Conservation (phyloP, 2,113 vertebrate genomes). For the Crotalus horridus region DNA sequence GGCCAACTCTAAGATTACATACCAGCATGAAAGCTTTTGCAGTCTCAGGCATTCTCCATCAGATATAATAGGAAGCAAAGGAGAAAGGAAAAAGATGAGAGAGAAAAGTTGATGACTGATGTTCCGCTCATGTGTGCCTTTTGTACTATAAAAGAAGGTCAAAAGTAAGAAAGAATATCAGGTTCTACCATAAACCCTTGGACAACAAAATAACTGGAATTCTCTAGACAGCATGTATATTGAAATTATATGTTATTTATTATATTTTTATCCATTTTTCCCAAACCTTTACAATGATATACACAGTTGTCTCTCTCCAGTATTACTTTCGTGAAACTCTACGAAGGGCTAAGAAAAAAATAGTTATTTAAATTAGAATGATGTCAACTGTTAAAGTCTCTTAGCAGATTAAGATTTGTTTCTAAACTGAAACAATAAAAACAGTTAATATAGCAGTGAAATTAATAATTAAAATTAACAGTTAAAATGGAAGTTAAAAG, state of each 20-base stretch:
- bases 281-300: background rate
- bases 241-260: background rate
- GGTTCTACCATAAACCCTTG: background rate
- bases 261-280: background rate
- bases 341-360: background rate
- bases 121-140: background rate
- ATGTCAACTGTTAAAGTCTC: background rate
- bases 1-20: background rate
- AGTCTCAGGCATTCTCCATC: background rate
- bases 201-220: background rate
- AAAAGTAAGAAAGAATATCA: background rate
- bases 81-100: background rate
- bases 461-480: background rate
- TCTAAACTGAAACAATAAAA: background rate
- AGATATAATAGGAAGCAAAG: background rate
- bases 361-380: background rate
- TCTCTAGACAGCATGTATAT: background rate
- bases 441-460: background rate
- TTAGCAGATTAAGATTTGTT: background rate
- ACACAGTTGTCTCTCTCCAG: background rate
- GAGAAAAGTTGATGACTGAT: too few relatives aligned
- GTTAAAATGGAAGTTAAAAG: background rate
- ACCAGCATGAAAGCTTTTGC: background rate
- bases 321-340: background rate
- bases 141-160: background rate